Conservation (phyloP, 2,113 vertebrate genomes). For the Pao palembangensis region DNA sequence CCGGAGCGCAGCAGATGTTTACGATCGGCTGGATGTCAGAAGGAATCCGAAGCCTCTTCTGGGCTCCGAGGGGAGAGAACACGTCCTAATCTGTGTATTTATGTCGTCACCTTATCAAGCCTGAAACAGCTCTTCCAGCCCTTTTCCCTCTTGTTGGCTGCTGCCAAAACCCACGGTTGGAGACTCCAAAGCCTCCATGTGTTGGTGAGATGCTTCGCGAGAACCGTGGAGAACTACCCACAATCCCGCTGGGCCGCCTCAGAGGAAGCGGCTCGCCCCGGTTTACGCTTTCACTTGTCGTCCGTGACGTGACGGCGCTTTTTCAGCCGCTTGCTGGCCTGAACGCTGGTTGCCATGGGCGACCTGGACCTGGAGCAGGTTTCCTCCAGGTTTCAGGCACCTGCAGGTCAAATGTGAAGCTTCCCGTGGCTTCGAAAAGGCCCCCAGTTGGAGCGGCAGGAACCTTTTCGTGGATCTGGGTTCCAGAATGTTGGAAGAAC, state of each 20-base stretch:
- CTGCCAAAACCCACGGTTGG: slow-evolving; percentile 1
- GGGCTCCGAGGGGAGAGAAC: background rate
- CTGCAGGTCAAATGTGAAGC: too few relatives aligned
- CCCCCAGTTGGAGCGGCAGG: too few relatives aligned
- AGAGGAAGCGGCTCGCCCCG: background rate
- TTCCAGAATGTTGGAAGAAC: background rate
- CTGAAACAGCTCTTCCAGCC: background rate
- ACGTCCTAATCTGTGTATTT: background rate
- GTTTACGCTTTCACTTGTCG: too few relatives aligned
- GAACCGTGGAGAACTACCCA: background rate
- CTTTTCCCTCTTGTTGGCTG: too few relatives aligned
- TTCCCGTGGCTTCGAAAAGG: too few relatives aligned
- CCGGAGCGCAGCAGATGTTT: background rate
- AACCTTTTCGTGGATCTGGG: too few relatives aligned
- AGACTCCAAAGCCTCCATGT: background rate
- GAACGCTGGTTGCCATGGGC: too few relatives aligned
- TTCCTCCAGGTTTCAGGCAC: too few relatives aligned
- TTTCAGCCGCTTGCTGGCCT: too few relatives aligned
- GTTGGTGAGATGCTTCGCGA: background rate
- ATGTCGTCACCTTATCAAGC: background rate
- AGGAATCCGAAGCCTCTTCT: background rate
- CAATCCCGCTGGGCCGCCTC: background rate
- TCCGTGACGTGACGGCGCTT: too few relatives aligned
- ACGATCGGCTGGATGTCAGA: background rate
- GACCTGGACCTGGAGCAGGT: too few relatives aligned